These are phyloP conservation scores for Hirtodrosophila trivittata DNA, from an alignment of 2,888 invertebrate genomes.

Conservation along the genomic window DNA sequence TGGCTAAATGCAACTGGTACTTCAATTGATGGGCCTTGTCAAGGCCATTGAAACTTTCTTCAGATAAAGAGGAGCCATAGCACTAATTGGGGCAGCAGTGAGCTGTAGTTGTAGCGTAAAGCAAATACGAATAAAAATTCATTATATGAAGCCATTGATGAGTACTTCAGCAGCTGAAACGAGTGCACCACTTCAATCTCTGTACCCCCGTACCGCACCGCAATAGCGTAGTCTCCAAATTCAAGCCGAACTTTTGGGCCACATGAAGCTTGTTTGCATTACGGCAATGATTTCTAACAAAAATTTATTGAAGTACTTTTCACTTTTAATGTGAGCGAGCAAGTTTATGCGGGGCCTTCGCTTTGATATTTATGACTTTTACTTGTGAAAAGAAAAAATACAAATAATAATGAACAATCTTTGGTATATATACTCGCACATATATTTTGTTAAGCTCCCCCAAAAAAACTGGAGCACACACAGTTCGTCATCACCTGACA, in stretches of 20 bases:
- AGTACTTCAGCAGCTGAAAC: slow-evolving; percentile 50
- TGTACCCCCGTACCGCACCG: slow-evolving; percentile 13
- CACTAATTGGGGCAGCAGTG: slow-evolving; percentile 48
- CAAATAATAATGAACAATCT: slow-evolving; percentile 40
- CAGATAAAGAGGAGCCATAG: slow-evolving; percentile 5
- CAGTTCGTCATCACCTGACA: slow-evolving; percentile 30
- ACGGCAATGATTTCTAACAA: slow-evolving; percentile 75
- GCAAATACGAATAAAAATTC: slow-evolving; percentile 47
- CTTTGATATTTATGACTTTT: slow-evolving; percentile 74
- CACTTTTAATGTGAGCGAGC: slow-evolving; percentile 70
- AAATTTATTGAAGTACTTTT: slow-evolving; percentile 77
- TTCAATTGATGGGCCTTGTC: slow-evolving; percentile 50
- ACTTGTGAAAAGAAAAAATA: slow-evolving; percentile 42
- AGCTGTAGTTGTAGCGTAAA: slow-evolving; percentile 37
- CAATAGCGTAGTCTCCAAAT: not conserved
- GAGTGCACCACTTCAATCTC: slow-evolving; percentile 38
- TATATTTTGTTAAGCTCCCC: slow-evolving; percentile 31
- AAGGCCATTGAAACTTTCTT: slow-evolving; percentile 71
- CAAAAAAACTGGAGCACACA: slow-evolving; percentile 50
- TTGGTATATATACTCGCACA: no score
- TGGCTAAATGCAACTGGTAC: slow-evolving; percentile 23
- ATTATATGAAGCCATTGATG: slow-evolving; percentile 69
- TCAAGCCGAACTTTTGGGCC: slow-evolving; percentile 4
- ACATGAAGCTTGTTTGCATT: slow-evolving; percentile 60
- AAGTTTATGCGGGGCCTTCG: slow-evolving; percentile 56